phyloP scores from a whole-genome alignment of 2,888 invertebrate genomes.

The Alcis repandata region DNA sequence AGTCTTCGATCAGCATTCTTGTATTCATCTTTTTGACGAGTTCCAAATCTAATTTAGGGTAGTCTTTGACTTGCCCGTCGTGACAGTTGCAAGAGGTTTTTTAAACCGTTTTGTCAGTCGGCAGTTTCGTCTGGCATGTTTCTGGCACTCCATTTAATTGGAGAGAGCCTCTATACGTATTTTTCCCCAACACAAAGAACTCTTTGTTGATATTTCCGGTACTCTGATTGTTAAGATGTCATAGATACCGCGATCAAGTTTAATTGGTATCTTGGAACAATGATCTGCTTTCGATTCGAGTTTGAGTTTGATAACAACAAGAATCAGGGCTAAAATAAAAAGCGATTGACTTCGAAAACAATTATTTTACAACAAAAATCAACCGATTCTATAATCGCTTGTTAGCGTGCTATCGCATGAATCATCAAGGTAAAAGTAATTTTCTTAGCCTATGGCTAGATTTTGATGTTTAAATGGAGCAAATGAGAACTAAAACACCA shows the following conservation, averaged over 20 bases:
- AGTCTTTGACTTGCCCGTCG: conserved; percentile 4
- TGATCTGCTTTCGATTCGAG: conserved; percentile 23
- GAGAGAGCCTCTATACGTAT: conserved; percentile 61
- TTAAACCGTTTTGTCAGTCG: conserved; percentile 56
- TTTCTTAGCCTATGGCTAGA: too few species aligned
- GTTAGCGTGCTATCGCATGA: too few species aligned
- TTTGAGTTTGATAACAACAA: not conserved
- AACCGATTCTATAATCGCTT: too few species aligned
- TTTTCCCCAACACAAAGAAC: conserved; percentile 58
- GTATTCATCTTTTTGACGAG: not conserved
- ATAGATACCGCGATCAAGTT: conserved; percentile 41
- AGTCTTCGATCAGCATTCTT: too few species aligned
- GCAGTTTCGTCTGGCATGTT: conserved; percentile 55
- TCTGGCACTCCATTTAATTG: conserved; percentile 71
- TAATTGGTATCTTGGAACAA: conserved; percentile 37
- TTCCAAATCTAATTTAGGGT: not conserved
- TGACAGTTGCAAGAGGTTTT: conserved; percentile 46
- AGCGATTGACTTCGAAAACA: not conserved
- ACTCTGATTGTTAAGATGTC: conserved; percentile 42
- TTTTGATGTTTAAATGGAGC: too few species aligned
- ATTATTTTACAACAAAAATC: not conserved
- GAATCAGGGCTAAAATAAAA: not conserved
- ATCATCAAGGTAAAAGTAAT: too few species aligned
- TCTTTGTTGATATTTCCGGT: conserved; percentile 51
- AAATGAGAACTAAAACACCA: too few species aligned